These are phyloP conservation scores for Numida meleagris DNA, from an alignment of 2,113 vertebrate species.

Conservation along the genomic window DNA sequence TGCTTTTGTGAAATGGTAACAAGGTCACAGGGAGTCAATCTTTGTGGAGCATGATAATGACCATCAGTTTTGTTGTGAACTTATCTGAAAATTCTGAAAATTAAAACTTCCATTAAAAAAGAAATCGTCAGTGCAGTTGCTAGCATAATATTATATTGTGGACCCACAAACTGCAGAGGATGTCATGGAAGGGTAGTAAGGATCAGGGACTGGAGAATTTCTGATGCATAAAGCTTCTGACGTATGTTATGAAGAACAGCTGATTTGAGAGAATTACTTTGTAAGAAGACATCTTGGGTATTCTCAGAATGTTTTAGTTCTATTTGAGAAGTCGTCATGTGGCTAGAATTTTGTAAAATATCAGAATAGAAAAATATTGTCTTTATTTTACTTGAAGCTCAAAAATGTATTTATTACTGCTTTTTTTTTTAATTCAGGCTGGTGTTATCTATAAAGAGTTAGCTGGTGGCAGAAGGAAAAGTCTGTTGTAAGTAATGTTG, in stretches of 20 bases:
- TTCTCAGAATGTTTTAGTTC: neutral
- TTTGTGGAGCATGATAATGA: neutral
- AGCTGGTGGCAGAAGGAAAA: neutral
- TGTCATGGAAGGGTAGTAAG: neutral
- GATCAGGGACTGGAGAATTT: neutral
- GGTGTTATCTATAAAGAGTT: neutral
- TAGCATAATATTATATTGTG: neutral
- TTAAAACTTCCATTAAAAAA: neutral
- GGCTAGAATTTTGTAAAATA: neutral
- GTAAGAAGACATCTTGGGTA: neutral
- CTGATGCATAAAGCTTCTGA: neutral
- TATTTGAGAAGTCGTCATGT: neutral
- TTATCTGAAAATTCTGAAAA: conserved; percentile 30
- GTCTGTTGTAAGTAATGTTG: neutral
- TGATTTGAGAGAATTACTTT: neutral
- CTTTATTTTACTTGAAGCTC: neutral
- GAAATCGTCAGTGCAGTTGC: neutral
- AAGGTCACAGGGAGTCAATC: neutral
- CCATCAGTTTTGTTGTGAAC: neutral
- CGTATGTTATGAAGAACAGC: neutral
- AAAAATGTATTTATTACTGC: neutral
- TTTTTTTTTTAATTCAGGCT: neutral
- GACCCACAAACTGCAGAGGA: neutral
- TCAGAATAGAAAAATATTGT: neutral
- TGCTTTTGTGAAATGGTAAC: neutral